Percentiles rank a stretch among this genome's conserved stretches.
Conservation (phyloP, 2,797 vertebrate genomes). For the Poeciliopsis paucimaculata region DNA sequence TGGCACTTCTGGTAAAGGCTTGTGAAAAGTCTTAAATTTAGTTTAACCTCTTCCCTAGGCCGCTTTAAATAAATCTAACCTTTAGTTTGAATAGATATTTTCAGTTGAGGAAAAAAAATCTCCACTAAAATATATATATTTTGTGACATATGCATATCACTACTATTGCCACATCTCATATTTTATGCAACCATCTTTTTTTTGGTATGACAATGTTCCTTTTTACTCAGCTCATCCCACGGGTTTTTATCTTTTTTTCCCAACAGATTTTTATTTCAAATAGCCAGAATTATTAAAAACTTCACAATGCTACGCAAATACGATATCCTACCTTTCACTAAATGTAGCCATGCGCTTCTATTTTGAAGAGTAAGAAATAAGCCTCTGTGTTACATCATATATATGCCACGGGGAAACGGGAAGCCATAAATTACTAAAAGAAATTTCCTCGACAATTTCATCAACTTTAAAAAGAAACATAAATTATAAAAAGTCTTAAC, state of each 20-base stretch:
- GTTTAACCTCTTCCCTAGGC: neutral
- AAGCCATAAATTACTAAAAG: neutral
- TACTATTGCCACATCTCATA: neutral
- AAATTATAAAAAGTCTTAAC: neutral
- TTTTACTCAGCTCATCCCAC: neutral
- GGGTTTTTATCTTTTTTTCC: neutral
- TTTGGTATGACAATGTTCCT: neutral
- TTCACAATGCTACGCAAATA: neutral
- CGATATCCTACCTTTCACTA: neutral
- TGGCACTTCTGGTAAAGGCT: neutral
- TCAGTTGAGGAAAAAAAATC: neutral
- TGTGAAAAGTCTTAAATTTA: neutral
- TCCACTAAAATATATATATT: neutral
- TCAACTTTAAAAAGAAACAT: neutral
- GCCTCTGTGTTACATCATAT: neutral
- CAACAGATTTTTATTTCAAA: neutral
- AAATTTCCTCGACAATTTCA: neutral
- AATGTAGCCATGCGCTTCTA: neutral
- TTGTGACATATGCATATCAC: neutral
- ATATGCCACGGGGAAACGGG: neutral
- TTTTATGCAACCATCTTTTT: neutral
- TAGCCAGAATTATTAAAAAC: neutral
- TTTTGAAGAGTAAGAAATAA: neutral
- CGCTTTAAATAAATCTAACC: neutral
- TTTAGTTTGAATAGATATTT: neutral